Conservation (phyloP, 2,113 vertebrate species). For the Aldabrachelys gigantea region DNA sequence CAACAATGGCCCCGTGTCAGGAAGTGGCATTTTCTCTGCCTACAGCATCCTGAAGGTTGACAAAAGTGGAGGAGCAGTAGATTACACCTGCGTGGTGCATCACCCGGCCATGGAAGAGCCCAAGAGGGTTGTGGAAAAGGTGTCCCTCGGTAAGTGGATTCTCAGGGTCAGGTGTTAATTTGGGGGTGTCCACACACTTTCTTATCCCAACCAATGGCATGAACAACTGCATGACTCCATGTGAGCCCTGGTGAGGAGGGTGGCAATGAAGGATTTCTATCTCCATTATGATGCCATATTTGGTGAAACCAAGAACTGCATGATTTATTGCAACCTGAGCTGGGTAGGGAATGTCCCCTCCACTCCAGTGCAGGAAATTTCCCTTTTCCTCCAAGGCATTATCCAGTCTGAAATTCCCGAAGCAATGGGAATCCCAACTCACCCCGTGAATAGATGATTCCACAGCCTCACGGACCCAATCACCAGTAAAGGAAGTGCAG, state of each 20-base stretch:
- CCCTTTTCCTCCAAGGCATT: background rate
- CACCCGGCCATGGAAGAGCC: background rate
- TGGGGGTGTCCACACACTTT: background rate
- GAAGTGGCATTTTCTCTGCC: background rate
- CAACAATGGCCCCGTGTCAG: background rate
- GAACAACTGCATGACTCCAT: background rate
- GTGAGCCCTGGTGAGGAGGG: background rate
- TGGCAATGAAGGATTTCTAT: background rate
- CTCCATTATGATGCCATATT: background rate
- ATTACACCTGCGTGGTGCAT: background rate
- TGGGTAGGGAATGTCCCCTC: background rate
- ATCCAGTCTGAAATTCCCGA: background rate
- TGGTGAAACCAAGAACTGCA: background rate
- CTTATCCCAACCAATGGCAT: background rate
- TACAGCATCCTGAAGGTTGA: background rate
- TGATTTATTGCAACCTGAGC: background rate
- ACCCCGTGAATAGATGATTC: too few species aligned
- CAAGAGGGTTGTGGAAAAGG: background rate
- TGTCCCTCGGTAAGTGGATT: background rate
- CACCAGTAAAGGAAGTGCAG: background rate
- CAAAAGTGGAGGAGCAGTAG: background rate
- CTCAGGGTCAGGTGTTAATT: background rate
- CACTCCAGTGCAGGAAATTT: background rate
- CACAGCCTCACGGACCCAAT: background rate
- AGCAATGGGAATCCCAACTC: background rate